These are phyloP conservation scores for Acanthoscelides obtectus DNA, from an alignment of 2,888 invertebrate genomes.

Conservation along the genomic window DNA sequence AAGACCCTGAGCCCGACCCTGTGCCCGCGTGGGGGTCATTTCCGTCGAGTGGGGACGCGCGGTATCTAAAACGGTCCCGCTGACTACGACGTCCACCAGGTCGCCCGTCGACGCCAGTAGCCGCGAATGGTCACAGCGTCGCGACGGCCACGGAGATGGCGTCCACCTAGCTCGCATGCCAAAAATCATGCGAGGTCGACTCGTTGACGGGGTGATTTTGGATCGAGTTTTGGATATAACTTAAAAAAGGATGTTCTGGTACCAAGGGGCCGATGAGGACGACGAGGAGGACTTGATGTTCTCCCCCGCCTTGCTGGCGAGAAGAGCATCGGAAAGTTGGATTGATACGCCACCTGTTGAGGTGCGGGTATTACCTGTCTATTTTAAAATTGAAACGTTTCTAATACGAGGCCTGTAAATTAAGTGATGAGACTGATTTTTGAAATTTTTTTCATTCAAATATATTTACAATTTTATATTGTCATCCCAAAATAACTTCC, in stretches of 20 bases:
- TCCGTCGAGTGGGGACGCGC: neutral
- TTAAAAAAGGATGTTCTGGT: conserved; percentile 63
- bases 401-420: too few relatives aligned
- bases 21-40: neutral
- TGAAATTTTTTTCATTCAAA: too few relatives aligned
- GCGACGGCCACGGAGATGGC: neutral
- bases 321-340: conserved; percentile 86
- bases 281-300: conserved; percentile 84
- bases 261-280: conserved; percentile 77
- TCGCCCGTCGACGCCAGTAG: neutral
- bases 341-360: conserved; percentile 83
- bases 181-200: neutral
- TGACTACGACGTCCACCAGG: neutral
- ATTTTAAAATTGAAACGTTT: neutral
- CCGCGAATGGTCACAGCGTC: neutral
- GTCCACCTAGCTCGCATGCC: neutral
- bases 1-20: neutral
- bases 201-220: neutral
- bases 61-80: neutral
- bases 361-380: conserved; percentile 49
- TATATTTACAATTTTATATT: too few relatives aligned
- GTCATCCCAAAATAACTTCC: too few relatives aligned
- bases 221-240: neutral
- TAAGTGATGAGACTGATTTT: too few relatives aligned
- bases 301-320: conserved; percentile 81